These are phyloP conservation scores for Charina bottae DNA, from an alignment of 2,113 vertebrate genomes.

Conservation along the genomic window DNA sequence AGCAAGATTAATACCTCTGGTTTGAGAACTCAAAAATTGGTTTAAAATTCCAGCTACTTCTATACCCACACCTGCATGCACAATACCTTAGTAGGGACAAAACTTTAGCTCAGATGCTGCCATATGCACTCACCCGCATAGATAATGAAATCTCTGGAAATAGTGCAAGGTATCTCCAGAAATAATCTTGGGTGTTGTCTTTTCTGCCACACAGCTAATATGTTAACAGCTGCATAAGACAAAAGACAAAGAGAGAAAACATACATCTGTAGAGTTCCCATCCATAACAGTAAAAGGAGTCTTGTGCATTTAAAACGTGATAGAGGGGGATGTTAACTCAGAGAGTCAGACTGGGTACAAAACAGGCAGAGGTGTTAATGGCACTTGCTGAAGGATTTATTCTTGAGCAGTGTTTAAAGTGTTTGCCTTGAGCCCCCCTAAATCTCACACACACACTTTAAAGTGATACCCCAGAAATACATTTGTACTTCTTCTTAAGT, in stretches of 20 bases:
- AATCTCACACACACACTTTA: slow-evolving; percentile 35
- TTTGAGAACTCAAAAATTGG: neutral
- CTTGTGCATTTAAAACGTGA: slow-evolving; percentile 30
- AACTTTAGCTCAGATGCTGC: neutral
- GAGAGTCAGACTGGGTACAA: slow-evolving; percentile 9
- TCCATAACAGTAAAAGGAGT: slow-evolving; percentile 19
- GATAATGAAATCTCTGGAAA: neutral
- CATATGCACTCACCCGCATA: neutral
- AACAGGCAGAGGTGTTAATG: slow-evolving; percentile 34
- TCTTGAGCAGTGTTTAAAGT: slow-evolving; percentile 9
- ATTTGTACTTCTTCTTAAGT: slow-evolving; percentile 49
- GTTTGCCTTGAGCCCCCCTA: slow-evolving; percentile 26
- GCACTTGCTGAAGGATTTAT: slow-evolving; percentile 32
- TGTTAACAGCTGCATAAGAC: slow-evolving; percentile 1
- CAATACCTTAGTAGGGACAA: neutral
- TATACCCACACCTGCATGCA: neutral
- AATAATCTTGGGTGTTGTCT: neutral
- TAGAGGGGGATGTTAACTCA: slow-evolving; percentile 16
- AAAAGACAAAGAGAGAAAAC: neutral
- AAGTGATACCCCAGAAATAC: slow-evolving; percentile 30
- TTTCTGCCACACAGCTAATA: neutral
- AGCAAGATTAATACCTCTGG: neutral
- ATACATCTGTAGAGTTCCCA: slow-evolving; percentile 17
- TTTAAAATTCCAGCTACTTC: neutral
- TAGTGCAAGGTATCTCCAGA: neutral